These are phyloP conservation scores for Brachypterus glaber DNA, from an alignment of 2,888 invertebrate genomes.

Conservation along the genomic window DNA sequence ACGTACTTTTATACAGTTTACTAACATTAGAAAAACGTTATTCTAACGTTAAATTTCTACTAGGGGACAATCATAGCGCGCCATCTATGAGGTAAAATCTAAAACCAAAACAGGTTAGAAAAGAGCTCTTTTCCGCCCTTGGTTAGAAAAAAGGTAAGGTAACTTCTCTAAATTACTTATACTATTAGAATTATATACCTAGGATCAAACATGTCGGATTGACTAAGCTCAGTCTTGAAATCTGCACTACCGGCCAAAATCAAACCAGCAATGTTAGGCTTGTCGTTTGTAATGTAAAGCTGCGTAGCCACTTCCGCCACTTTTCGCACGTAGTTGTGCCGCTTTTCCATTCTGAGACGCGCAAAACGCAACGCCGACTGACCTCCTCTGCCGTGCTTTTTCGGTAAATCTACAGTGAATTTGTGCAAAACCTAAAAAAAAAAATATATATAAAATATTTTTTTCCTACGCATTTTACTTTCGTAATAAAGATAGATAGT, in stretches of 20 bases:
- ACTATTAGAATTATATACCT: slow-evolving; percentile 53
- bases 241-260: slow-evolving; percentile 99
- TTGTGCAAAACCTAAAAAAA: slow-evolving; percentile 92
- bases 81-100: too few species aligned
- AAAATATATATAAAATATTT: too few species aligned
- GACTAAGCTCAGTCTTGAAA: slow-evolving; percentile 98
- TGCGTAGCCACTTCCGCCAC: slow-evolving; percentile 96
- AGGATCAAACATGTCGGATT: slow-evolving; percentile 99
- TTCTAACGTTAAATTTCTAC: too few species aligned
- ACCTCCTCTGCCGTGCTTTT: slow-evolving; percentile 99
- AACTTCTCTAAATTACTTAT: slow-evolving; percentile 1
- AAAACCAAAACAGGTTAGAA: too few species aligned
- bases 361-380: slow-evolving; percentile 99
- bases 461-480: too few species aligned
- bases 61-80: too few species aligned
- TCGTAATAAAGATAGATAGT: too few species aligned
- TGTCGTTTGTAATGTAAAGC: slow-evolving; percentile 94
- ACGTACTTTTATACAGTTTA: too few species aligned
- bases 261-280: slow-evolving; percentile 94
- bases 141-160: too few species aligned
- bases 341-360: slow-evolving; percentile 97
- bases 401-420: slow-evolving; percentile 96
- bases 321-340: slow-evolving; percentile 98
- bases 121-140: too few species aligned
- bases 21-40: too few species aligned